phyloP scores from a whole-genome alignment of 1,140 invertebrate species.

The Bombyx mandarina region DNA sequence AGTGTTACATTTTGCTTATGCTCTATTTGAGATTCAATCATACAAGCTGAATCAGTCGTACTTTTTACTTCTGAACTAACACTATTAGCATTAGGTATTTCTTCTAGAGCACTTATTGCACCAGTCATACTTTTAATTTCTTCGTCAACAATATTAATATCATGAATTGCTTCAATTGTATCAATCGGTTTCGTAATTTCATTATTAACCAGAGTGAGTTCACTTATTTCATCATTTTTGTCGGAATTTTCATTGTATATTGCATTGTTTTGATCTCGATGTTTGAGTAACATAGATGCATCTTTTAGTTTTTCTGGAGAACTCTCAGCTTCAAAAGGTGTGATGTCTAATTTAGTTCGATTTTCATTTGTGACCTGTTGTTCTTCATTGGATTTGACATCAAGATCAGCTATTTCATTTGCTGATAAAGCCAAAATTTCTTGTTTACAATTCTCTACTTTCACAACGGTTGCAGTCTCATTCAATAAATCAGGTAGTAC shows the following conservation, averaged over 20 bases:
- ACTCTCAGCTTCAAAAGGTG: not conserved
- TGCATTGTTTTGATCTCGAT: not conserved
- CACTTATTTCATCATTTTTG: conserved; percentile 1
- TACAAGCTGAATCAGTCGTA: not conserved
- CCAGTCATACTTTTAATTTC: not conserved
- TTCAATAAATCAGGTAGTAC: too few relatives aligned
- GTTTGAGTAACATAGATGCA: too few relatives aligned
- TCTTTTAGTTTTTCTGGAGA: too few relatives aligned
- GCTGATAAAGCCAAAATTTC: too few relatives aligned
- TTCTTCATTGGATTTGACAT: not conserved
- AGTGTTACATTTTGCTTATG: too few relatives aligned
- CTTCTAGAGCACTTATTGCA: not conserved
- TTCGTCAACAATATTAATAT: not conserved
- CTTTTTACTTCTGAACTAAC: not conserved
- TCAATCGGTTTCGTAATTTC: not conserved
- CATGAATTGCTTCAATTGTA: not conserved
- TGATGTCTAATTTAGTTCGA: not conserved
- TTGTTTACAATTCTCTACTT: too few relatives aligned
- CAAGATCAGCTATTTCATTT: not conserved
- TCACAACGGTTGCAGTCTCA: too few relatives aligned
- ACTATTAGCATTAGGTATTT: not conserved
- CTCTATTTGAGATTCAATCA: not conserved
- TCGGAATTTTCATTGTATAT: not conserved
- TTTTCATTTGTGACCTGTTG: not conserved
- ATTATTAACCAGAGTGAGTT: not conserved